Base-by-base conservation (phyloP, 2,888 invertebrate genomes). In the Eretmocerus hayati region DNA sequence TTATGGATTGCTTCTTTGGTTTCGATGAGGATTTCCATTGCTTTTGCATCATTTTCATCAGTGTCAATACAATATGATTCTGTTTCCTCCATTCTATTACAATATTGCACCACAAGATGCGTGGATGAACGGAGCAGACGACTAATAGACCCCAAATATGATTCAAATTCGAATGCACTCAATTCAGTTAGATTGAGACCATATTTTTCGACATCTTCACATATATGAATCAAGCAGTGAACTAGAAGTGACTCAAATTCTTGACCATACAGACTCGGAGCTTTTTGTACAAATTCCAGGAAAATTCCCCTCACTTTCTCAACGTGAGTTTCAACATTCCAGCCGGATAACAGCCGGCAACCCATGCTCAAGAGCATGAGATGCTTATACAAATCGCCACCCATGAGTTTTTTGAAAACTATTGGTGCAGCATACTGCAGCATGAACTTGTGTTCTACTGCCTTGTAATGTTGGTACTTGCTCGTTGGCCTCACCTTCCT, bases 351-450 rank as follows among this genome's bases (percentile, higher is more conserved):
- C 15, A 47, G 15, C 22, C 44, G 11, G 16, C 23, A 38, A 22
- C 38, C 50, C 11, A 30, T 31, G 22, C 39, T 40, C 36, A 56
- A 43, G 3, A 53, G 18, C 31, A 54, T 23, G 36, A 57, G 49
- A 26, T 53, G 46, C 3, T 44, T 41, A 22, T 53, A 54, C n/a
- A 55, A 11, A 13, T 49, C 36, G 2, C 42, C 30, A 1, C 16
- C 9, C 4, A 56, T 19, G 26, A 52, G 20, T 26, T 46, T 52
- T 43, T 52, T 56, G 2, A 54, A 35, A 9, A 60, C 55, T 23
- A 62, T 45, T 11, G 58, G 56, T 18, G 58, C 63, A 22, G 54
- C 52, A 39, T 62, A 56, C 2, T 54, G 42, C 6, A 45, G 16
- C 35, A 56, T 54, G 32, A 54, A 54, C 18, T 48, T 38, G 8